Evolutionary conservation across 37 sponge, comb jelly and placozoan species (phyloP), one percentile per base, ranked within the genome.

Genomic region (Beroe forskalii): DNA sequence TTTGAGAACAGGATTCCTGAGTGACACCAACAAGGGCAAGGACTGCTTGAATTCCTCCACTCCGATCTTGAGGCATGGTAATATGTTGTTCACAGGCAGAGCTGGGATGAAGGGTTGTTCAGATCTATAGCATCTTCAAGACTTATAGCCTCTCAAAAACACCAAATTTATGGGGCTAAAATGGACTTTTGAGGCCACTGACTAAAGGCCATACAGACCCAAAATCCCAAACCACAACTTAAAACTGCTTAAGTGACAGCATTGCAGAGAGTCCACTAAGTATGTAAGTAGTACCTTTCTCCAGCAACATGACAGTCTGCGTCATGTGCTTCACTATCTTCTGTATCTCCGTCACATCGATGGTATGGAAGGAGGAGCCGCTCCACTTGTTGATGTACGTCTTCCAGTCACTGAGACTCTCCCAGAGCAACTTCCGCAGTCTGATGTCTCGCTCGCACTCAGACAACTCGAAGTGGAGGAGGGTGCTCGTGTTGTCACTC

Each of bases 1-100:
- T 41, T 92, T 91, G 2, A 93, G 92, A 3, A 90, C 60, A 30
- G 92, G 91, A 40, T 93, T 93, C 20, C 90, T 90, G 12, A 93
- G 62, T 12, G 92, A 92, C 44, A 90, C 90, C 22, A 93, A 40
- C 61, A 92, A 89, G 3, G 92, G 90, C 12, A 93, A 90, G 36
- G 62, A 80, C 42, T 75, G 62, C 66, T 62, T 61, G 67, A 93
- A 91, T 37, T 55, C 55, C 20, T 61, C 67, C 0, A 93, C 89
- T 62, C 91, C 62, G 40, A 41, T 43, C 60, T 90, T 75, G 30
- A 93, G 19, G 0, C 43, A 64, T 30, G 90, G 48, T 30, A 91
- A 0, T 0, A 93, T 40, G 61, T 90, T 92, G 91, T 69, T 93
- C 36, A 91, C 55, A 43, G 90, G 90, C 22, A 92, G 62, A 40